Base-by-base conservation (phyloP, 2,888 invertebrate genomes). In the Malthinus seriepunctatus region DNA sequence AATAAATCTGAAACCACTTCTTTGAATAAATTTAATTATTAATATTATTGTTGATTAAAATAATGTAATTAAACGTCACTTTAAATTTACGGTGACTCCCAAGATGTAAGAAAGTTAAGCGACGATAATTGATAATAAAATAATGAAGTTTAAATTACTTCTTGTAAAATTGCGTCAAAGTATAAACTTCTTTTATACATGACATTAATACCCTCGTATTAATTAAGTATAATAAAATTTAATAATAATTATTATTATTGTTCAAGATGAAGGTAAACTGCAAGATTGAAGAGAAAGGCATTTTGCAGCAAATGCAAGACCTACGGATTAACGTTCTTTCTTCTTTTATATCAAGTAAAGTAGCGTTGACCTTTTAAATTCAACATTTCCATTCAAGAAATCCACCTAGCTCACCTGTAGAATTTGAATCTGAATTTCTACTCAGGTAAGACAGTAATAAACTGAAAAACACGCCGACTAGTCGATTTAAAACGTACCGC, bases 361-460 rank as follows among this genome's bases (percentile, higher is more conserved):
- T 47, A 56, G 31, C 39, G 51, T 47, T 56, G 51, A 56, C 56
- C 56, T 56, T 51, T 56, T 38, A 32, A 37, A 56, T 38, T 50
- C 37, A 45, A 46, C 56, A 51, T 46, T 51, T 51, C 45, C 51
- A 56, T 56, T 56, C 45, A 51, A 56, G 56, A 56, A 56, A 56
- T 56, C 37, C 56, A 32, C 14, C 56, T 45, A 56, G 49, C 50
- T 50, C 44, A 49, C 37, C 49, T 44, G 56, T 44, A 37, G 42
- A 49, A 56, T 50, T 56, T 49, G 44, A 56, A 37, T 56, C 50
- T 32, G 37, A 34, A 50, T 56, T 56, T 50, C 56, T 50, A 50
- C 44, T 39, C 38, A 15, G 51, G 31, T 11, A 37, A 37, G 52
- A 48, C 47, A 56, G 56, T 56, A 56, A 44, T 45, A 39, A 50